Evolutionary conservation across 2,797 vertebrate species (phyloP).

Genomic region (Liasis olivaceus): DNA sequence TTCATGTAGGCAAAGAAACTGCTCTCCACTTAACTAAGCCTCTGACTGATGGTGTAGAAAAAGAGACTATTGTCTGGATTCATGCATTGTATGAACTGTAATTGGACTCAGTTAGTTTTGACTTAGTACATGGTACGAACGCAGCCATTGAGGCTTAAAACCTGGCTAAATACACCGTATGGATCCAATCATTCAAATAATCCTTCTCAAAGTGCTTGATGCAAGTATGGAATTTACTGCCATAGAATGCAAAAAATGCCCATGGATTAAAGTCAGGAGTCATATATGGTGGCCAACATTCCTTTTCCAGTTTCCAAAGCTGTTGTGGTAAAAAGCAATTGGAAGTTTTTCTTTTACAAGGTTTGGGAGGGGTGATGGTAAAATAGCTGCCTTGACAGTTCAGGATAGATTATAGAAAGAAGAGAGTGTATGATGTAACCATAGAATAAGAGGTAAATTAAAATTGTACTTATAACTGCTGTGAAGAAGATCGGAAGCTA

Average conservation of each 20-base stretch:
- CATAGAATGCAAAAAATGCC: background rate
- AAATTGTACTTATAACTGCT: too few species aligned
- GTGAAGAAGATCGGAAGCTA: too few species aligned
- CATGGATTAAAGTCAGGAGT: background rate
- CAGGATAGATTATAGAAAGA: too few species aligned
- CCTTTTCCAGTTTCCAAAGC: background rate
- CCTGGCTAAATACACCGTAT: background rate
- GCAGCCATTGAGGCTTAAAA: background rate
- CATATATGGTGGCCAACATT: background rate
- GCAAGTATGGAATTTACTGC: background rate
- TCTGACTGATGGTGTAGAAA: background rate
- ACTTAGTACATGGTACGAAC: background rate
- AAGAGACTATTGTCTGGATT: background rate
- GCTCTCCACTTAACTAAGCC: background rate
- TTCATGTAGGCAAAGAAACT: background rate
- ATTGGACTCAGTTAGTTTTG: background rate
- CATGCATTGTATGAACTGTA: background rate
- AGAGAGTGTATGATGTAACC: too few species aligned
- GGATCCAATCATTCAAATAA: background rate
- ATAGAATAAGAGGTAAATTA: too few species aligned
- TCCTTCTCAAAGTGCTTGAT: background rate
- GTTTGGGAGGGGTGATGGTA: background rate
- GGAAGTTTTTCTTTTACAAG: background rate
- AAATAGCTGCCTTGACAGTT: background rate
- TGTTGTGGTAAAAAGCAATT: background rate